Base-by-base conservation (phyloP, 2,113 vertebrate genomes). In the Pardalotus punctatus region DNA sequence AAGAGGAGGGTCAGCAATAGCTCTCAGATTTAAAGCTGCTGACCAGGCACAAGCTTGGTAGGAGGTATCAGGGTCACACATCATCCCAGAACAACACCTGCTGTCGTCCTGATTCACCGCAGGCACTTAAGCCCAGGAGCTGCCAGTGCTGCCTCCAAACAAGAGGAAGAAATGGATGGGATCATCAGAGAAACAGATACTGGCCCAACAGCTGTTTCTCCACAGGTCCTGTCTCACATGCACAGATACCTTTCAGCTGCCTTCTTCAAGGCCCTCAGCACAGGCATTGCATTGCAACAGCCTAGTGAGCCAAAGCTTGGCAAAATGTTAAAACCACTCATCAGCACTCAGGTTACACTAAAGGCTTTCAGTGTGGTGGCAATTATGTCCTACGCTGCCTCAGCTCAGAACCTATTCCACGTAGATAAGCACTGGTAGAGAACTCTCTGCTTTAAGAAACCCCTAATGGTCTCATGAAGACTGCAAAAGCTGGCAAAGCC, bases 151-250 rank as follows among this genome's bases (percentile, higher is more conserved):
- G 1, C 66, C 88, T 92, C 81, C 90, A 80, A 92, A 82, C 4
- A 22, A 88, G 71, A 85, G 66, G 71, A 82, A 85, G 85, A 93
- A 96, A 94, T 2, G 31, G 78, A 85, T 67, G 43, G 78, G 81
- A 90, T 90, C 92, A 64, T 85, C 92, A 90, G 28, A 47, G 78
- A 65, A 81, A 85, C 0, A 0, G 53, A 53, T 2, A 36, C 61
- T 82, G 90, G 79, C 92, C 88, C 66, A 80, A 33, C 90, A 95
- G 95, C 95, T 95, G 95, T 27, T 95, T 54, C 58, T 70, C 85
- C 79, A 77, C 88, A 79, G 56, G 81, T 16, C 45, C 71, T 12
- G 11, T 31, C 74, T 85, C 88, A 53, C 4, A 0, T 1, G 12
- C 61, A 76, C 51, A 36, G 19, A n/a, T 5, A 85, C 18, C 79